These are phyloP conservation scores for Microctenopoma lineatum DNA, from an alignment of 2,797 vertebrate genomes.

Conservation along the genomic window DNA sequence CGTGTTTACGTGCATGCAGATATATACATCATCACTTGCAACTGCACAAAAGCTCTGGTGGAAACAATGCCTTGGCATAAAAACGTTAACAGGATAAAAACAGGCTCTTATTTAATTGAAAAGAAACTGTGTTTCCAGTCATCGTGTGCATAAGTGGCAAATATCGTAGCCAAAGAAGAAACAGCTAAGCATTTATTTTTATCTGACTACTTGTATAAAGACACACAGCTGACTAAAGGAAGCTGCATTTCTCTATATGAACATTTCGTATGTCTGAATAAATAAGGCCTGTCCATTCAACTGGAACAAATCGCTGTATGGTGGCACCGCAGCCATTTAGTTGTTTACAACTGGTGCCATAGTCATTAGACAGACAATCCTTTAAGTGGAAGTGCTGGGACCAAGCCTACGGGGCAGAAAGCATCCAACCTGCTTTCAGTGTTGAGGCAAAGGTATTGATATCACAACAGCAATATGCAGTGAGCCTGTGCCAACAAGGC, in stretches of 20 bases:
- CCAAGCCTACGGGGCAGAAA: constrained; percentile 6
- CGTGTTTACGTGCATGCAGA: constrained; percentile 5
- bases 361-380: constrained; percentile 33
- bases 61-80: constrained; percentile 7
- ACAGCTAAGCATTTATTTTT: constrained; percentile 42
- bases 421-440: neutral
- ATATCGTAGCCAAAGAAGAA: constrained; percentile 29
- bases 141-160: constrained; percentile 19
- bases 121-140: constrained; percentile 26
- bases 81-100: constrained; percentile 13
- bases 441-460: neutral
- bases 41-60: constrained; percentile 1
- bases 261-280: constrained; percentile 1
- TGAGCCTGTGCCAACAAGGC: neutral
- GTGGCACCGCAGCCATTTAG: constrained; percentile 34
- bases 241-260: constrained; percentile 19
- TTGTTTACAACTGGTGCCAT: constrained; percentile 25
- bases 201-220: constrained; percentile 45
- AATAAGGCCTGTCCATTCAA: constrained; percentile 31
- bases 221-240: constrained; percentile 29
- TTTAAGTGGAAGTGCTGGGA: neutral
- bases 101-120: constrained; percentile 19
- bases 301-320: constrained; percentile 29
- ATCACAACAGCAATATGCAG: neutral
- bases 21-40: neutral